phyloP scores from a whole-genome alignment of 2,888 invertebrate genomes.

The Nowickia ferox region DNA sequence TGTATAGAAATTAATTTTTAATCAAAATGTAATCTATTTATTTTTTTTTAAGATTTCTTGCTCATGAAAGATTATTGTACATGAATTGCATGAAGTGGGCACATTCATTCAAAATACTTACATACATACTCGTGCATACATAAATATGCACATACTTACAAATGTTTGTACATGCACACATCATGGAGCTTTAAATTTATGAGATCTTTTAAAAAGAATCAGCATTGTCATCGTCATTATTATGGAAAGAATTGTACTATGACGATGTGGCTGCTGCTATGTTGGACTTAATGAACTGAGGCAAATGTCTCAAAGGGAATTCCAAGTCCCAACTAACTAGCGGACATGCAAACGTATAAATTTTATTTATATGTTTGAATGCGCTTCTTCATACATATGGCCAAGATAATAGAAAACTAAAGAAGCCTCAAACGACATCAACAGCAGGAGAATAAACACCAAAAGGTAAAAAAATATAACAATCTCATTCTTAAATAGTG shows the following conservation, averaged over 20 bases:
- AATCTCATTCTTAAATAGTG: slow-evolving; percentile 7
- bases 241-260: slow-evolving; percentile 48
- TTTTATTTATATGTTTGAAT: slow-evolving; percentile 5
- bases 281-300: slow-evolving; percentile 66
- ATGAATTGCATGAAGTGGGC: slow-evolving; percentile 5
- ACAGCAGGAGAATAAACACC: slow-evolving; percentile 27
- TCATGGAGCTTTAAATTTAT: slow-evolving; percentile 50
- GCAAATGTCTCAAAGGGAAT: slow-evolving; percentile 71
- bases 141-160: not conserved
- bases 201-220: slow-evolving; percentile 57
- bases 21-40: slow-evolving; percentile 69
- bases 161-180: not conserved
- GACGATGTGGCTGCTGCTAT: slow-evolving; percentile 26
- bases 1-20: slow-evolving; percentile 66
- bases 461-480: not conserved
- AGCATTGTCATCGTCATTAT: slow-evolving; percentile 38
- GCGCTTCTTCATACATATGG: slow-evolving; percentile 36
- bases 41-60: slow-evolving; percentile 3
- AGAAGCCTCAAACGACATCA: slow-evolving; percentile 24
- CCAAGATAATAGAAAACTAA: slow-evolving; percentile 47
- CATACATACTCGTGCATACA: not conserved
- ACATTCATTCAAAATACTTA: slow-evolving; percentile 40
- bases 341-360: slow-evolving; percentile 11
- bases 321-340: slow-evolving; percentile 42
- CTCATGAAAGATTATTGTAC: slow-evolving; percentile 19